A percentile compares a stretch with the other conserved stretches of the same genome.
phyloP scores from a whole-genome alignment of 2,888 invertebrate species.

The Drosophila conformis region DNA sequence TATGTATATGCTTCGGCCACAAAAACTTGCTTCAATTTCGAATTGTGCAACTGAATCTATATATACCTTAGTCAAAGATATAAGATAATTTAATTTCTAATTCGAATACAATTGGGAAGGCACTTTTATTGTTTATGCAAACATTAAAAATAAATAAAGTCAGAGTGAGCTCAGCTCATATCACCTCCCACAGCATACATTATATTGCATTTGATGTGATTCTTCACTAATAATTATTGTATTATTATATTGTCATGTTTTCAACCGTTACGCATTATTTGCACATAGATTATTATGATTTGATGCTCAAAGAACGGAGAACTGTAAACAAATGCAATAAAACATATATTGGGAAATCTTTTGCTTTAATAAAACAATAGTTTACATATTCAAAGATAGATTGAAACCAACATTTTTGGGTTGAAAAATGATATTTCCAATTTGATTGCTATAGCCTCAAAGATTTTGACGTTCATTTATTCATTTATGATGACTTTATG shows the following conservation, averaged over 20 bases:
- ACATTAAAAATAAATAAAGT: background rate
- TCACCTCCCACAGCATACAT: slow-evolving; percentile 21
- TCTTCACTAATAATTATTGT: background rate
- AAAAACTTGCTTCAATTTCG: background rate
- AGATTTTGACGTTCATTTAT: background rate
- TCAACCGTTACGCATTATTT: slow-evolving; percentile 26
- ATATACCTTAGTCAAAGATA: background rate
- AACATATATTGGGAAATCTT: slow-evolving; percentile 1
- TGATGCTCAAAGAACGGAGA: slow-evolving; percentile 22
- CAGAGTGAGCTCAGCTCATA: background rate
- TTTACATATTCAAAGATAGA: background rate
- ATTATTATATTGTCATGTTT: slow-evolving; percentile 8
- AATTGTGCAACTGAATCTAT: background rate
- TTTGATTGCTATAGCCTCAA: background rate
- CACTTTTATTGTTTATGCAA: background rate
- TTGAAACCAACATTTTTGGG: background rate
- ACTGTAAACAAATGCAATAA: background rate
- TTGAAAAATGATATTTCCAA: too few species aligned
- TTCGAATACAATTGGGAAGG: background rate
- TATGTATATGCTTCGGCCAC: background rate
- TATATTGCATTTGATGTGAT: slow-evolving; percentile 16
- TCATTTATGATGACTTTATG: slow-evolving; percentile 10
- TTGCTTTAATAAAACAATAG: background rate
- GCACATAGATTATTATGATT: slow-evolving; percentile 33
- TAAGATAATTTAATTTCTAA: background rate